phyloP scores from a whole-genome alignment of 2,888 invertebrate species.

The Ctena decussata region DNA sequence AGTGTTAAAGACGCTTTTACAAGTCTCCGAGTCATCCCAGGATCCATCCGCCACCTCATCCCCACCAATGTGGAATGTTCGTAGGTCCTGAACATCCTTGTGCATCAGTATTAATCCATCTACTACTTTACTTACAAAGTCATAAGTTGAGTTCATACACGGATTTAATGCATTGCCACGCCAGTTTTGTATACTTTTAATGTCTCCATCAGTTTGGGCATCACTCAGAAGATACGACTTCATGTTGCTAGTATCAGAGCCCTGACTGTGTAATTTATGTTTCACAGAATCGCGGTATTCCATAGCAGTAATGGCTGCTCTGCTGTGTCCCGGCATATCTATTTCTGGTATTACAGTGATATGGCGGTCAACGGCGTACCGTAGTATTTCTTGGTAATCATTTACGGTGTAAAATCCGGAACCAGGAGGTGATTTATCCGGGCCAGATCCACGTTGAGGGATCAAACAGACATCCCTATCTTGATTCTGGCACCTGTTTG shows the following conservation, averaged over 20 bases:
- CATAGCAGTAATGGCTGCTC: conserved; percentile 81
- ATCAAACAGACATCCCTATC: conserved; percentile 65
- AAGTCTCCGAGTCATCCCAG: conserved; percentile 64
- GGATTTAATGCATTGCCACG: conserved; percentile 76
- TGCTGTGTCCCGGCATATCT: conserved; percentile 79
- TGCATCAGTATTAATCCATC: conserved; percentile 50
- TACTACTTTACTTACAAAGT: conserved; percentile 43
- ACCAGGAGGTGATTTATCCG: conserved; percentile 56
- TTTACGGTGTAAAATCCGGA: conserved; percentile 72
- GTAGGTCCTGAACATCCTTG: conserved; percentile 40
- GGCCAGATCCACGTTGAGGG: conserved; percentile 78
- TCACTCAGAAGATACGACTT: conserved; percentile 59
- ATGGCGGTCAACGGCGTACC: conserved; percentile 70
- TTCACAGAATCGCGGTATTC: conserved; percentile 41
- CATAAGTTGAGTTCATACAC: conserved; percentile 69
- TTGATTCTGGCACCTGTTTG: conserved; percentile 61
- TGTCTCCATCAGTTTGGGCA: conserved; percentile 52
- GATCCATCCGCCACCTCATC: conserved; percentile 61
- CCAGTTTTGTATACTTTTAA: conserved; percentile 70
- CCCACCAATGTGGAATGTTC: conserved; percentile 58
- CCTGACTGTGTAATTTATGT: conserved; percentile 19
- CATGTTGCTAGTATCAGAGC: conserved; percentile 6
- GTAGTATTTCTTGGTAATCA: conserved; percentile 76
- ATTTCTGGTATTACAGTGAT: conserved; percentile 83
- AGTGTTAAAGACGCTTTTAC: conserved; percentile 7